A percentile compares a stretch with the other conserved stretches of the same genome.
Conservation (phyloP, 2,888 invertebrate species). For the Helicoverpa assulta region DNA sequence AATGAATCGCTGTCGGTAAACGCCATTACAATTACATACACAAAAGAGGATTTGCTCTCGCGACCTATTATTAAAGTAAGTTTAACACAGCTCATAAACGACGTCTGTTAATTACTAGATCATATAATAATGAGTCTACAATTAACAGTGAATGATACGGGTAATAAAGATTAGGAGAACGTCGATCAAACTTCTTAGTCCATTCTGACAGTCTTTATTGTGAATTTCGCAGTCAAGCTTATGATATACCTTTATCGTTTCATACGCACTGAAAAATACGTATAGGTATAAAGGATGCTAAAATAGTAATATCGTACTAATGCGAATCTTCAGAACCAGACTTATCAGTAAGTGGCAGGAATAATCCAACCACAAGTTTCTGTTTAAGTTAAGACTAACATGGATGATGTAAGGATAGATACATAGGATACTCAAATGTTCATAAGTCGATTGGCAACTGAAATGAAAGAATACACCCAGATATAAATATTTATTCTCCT, state of each 20-base stretch:
- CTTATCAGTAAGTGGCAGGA: no score
- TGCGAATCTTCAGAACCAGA: no score
- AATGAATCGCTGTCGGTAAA: no score
- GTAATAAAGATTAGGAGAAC: background rate
- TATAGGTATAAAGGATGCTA: no score
- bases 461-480: background rate
- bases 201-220: background rate
- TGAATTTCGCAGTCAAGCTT: background rate
- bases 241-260: no score
- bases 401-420: no score
- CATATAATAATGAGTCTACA: background rate
- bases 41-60: background rate
- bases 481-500: constrained; percentile 5
- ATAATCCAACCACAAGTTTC: no score
- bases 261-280: no score
- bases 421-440: background rate
- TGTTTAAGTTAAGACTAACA: no score
- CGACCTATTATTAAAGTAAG: background rate
- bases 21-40: background rate
- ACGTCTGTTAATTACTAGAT: background rate
- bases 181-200: background rate
- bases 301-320: no score
- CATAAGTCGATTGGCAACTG: background rate
- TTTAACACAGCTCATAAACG: background rate
- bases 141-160: background rate